phyloP scores from a whole-genome alignment of 1,140 invertebrate genomes.

The Octopus sinensis region DNA sequence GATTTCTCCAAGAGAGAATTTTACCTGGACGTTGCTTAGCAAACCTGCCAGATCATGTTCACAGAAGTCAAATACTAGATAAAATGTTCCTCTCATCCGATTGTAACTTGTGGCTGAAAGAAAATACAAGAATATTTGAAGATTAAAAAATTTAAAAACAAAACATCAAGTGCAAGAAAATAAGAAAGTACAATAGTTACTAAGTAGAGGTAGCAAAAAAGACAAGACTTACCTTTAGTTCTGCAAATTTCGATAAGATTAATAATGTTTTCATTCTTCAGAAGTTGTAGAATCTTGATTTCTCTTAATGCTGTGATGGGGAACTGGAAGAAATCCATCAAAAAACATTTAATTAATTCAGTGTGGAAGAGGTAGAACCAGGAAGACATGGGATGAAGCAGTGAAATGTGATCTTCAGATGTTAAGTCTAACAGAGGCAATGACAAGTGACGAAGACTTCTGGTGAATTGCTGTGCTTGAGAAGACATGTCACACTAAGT shows the following conservation, averaged over 20 bases:
- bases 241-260: conserved; percentile 95
- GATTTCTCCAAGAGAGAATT: conserved; percentile 92
- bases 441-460: too few species aligned
- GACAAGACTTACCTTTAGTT: conserved; percentile 68
- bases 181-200: neutral
- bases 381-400: too few species aligned
- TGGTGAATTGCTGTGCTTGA: too few species aligned
- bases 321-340: conserved; percentile 68
- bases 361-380: too few species aligned
- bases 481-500: too few species aligned
- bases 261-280: conserved; percentile 97
- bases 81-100: conserved; percentile 84
- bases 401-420: too few species aligned
- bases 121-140: conserved; percentile 13
- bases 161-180: neutral
- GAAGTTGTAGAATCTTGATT: conserved; percentile 91
- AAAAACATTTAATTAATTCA: too few species aligned
- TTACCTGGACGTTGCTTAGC: conserved; percentile 91
- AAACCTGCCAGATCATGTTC: conserved; percentile 98
- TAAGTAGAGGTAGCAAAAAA: neutral
- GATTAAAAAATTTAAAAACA: neutral
- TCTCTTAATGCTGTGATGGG: conserved; percentile 96
- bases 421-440: too few species aligned
- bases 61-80: conserved; percentile 97
- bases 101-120: conserved; percentile 76